Conservation (phyloP, 2,797 vertebrate species). For the Acanthurus tractus region DNA sequence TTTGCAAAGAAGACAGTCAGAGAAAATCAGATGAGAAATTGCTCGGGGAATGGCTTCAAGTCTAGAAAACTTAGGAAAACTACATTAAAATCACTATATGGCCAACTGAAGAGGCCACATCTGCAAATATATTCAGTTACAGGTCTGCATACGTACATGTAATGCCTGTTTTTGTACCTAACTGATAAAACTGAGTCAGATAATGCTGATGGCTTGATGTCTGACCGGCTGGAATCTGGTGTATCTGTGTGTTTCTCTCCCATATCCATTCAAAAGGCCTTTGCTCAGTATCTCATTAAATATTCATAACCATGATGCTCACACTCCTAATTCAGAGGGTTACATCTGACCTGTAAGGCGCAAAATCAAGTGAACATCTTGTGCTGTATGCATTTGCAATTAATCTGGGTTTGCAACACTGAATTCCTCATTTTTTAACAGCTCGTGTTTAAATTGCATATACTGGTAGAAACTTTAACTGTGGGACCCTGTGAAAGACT, state of each 20-base stretch:
- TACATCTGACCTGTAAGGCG: neutral
- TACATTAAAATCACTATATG: slow-evolving; percentile 11
- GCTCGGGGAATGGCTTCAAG: slow-evolving; percentile 4
- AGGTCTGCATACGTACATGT: neutral
- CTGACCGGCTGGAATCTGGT: slow-evolving; percentile 54
- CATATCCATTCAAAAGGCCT: slow-evolving; percentile 50
- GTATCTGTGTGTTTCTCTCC: slow-evolving; percentile 57
- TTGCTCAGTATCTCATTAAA: slow-evolving; percentile 72
- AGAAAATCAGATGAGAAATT: slow-evolving; percentile 38
- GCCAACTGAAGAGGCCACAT: neutral
- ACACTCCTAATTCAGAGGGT: slow-evolving; percentile 27
- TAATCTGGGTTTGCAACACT: slow-evolving; percentile 49
- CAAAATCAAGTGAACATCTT: slow-evolving; percentile 54
- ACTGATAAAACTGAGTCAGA: slow-evolving; percentile 1
- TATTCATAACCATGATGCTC: slow-evolving; percentile 64
- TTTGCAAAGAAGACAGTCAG: slow-evolving; percentile 48
- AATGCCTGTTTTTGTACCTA: slow-evolving; percentile 2
- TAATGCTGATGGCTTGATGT: slow-evolving; percentile 13
- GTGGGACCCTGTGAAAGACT: slow-evolving; percentile 26
- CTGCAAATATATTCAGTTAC: neutral
- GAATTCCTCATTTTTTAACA: slow-evolving; percentile 46
- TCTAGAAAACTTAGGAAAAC: slow-evolving; percentile 10
- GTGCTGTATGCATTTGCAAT: slow-evolving; percentile 38
- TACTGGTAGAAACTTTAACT: neutral
- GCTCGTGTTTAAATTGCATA: slow-evolving; percentile 5